These are phyloP conservation scores for Smittia sp. DNA, from an alignment of 2,888 invertebrate genomes.

Conservation along the genomic window DNA sequence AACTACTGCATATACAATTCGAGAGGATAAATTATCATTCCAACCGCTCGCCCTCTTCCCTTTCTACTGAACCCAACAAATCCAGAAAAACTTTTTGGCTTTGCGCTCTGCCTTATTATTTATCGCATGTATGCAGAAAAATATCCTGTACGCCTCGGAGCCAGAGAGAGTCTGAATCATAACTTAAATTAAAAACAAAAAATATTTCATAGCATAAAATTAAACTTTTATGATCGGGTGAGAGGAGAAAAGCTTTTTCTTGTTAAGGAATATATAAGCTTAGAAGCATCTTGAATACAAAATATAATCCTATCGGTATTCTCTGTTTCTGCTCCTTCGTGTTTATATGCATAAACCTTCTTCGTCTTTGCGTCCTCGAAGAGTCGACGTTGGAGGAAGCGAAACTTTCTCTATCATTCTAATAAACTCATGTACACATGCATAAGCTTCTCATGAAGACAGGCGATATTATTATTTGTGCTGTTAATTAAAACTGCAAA, in stretches of 20 bases:
- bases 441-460: conserved; percentile 22
- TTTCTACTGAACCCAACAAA: not conserved
- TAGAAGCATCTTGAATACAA: conserved; percentile 39
- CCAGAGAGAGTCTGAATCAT: not conserved
- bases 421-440: conserved; percentile 25
- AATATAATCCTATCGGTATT: conserved; percentile 31
- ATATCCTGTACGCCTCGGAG: conserved; percentile 8
- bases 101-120: conserved; percentile 8
- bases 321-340: not conserved
- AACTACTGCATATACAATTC: conserved; percentile 9
- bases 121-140: conserved; percentile 26
- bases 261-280: conserved; percentile 38
- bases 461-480: conserved; percentile 36
- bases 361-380: not conserved
- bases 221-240: conserved; percentile 38
- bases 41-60: not conserved
- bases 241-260: conserved; percentile 35
- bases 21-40: conserved; percentile 21
- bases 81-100: conserved; percentile 31
- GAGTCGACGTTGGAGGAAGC: not conserved
- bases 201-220: conserved; percentile 25
- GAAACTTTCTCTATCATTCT: conserved; percentile 33
- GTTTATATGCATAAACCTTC: conserved; percentile 5
- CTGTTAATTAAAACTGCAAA: conserved; percentile 32
- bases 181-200: conserved; percentile 38